phyloP scores from a whole-genome alignment of 2,113 vertebrate species.

The Pseudonaja textilis region DNA sequence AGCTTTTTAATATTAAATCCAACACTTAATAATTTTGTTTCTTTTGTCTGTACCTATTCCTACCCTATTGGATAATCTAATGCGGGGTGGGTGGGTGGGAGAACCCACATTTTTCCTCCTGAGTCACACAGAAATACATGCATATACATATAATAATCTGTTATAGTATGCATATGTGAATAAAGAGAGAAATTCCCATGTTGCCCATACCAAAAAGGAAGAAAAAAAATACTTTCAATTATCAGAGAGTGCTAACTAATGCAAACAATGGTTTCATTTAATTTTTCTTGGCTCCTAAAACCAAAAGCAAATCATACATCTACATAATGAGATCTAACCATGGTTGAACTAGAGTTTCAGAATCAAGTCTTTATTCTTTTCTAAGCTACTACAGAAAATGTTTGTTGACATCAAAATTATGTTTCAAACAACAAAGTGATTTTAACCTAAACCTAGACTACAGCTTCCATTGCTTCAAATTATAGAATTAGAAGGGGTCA shows the following conservation, averaged over 20 bases:
- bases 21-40: background rate
- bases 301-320: background rate
- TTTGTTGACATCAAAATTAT: background rate
- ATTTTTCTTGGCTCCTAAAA: background rate
- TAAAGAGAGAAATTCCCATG: background rate
- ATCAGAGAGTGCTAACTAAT: background rate
- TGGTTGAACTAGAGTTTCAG: background rate
- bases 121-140: background rate
- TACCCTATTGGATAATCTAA: background rate
- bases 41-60: background rate
- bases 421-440: background rate
- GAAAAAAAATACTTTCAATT: background rate
- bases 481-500: background rate
- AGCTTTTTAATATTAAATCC: background rate
- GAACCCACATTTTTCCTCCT: background rate
- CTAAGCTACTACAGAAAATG: background rate
- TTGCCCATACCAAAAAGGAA: background rate
- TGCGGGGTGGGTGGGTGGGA: background rate
- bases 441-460: background rate
- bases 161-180: background rate
- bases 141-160: background rate
- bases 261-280: background rate
- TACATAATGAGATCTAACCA: background rate
- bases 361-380: background rate
- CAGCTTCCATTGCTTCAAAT: background rate